Base-by-base conservation (phyloP, 1,140 invertebrate species). In the Tetramorium alpestre region DNA sequence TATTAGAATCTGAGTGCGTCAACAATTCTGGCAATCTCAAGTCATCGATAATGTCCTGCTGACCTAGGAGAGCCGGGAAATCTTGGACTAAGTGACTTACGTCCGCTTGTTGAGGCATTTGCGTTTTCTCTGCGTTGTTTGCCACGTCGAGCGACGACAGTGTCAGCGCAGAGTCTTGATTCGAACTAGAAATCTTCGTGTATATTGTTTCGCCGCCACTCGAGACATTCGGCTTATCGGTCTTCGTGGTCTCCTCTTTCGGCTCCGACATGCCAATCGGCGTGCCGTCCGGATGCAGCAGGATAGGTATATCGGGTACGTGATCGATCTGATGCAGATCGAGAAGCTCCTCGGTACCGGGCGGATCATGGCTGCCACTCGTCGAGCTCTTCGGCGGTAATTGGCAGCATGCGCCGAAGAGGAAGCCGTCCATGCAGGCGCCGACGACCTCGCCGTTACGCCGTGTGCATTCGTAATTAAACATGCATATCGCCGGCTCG, bases 341-440 rank as follows among this genome's bases (percentile, higher is more conserved):
- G 16, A 87, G 33, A 1, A 88, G 72, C 13, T 90, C 78, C 25
- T 89, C 82, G 4, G 75, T 28, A 11, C 22, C 41, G 1, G 88
- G 72, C 0, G 64, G 51, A 6, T 92, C 88, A 6, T 92, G 88
- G n/a, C 51, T 56, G 10, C 16, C 33, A 6, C 4, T n/a, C 5
- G 2, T 33, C n/a, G 75, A 77, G 58, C 51, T 70, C 54, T 91
- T 92, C 91, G 85, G 92, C 13, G 96, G 96, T 16, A 97, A 93
- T 91, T 97, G 97, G 91, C 98, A 99, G 93, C 98, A 99, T 5
- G 98, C 98, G 7, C 98, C 98, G 92, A 99, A 99, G 5, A 99
- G 96, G 92, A 99, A 98, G 1, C 98, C 98, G 93, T 99, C 98
- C 96, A 98, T 98, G 91, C 98, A 99, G 6, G 98, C 97, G 0